Percentiles rank a stretch among this genome's conserved stretches.
Conservation (phyloP, 2,113 vertebrate genomes). For the Mohoua ochrocephala region DNA sequence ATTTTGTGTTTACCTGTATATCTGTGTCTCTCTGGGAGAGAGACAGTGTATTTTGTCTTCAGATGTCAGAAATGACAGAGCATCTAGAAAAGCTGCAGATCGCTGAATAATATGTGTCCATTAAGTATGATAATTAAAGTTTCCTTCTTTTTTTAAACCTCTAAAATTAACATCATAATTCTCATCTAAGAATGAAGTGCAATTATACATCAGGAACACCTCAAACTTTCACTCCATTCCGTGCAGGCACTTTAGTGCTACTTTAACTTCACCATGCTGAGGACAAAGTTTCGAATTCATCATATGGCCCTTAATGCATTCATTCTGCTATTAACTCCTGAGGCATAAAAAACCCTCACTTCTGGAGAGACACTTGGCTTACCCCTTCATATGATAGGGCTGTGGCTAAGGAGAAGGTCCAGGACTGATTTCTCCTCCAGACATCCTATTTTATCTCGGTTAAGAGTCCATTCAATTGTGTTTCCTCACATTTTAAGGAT, state of each 20-base stretch:
- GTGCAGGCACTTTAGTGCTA: neutral
- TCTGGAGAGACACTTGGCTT: neutral
- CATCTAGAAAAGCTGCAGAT: slow-evolving; percentile 3
- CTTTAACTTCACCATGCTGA: neutral
- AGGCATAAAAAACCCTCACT: neutral
- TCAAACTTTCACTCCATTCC: neutral
- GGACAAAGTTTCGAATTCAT: neutral
- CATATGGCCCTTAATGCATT: neutral
- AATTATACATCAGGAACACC: slow-evolving; percentile 9
- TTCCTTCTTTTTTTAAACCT: slow-evolving; percentile 22
- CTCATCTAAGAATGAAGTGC: slow-evolving; percentile 15
- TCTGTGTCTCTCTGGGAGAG: neutral
- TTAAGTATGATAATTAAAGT: slow-evolving; percentile 35
- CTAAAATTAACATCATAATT: slow-evolving; percentile 51
- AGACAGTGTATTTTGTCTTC: neutral
- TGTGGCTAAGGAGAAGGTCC: neutral
- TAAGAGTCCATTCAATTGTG: slow-evolving; percentile 1
- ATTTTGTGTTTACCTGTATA: neutral
- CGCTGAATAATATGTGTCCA: neutral
- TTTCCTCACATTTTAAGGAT: slow-evolving; percentile 46
- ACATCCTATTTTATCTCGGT: slow-evolving; percentile 16
- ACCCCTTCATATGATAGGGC: neutral
- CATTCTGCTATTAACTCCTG: neutral
- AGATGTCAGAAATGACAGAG: neutral
- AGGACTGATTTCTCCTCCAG: slow-evolving; percentile 2